Evolutionary conservation across 2,113 vertebrate species (phyloP), one percentile per base, ranked within the genome.

Genomic region (Climacteris rufus): DNA sequence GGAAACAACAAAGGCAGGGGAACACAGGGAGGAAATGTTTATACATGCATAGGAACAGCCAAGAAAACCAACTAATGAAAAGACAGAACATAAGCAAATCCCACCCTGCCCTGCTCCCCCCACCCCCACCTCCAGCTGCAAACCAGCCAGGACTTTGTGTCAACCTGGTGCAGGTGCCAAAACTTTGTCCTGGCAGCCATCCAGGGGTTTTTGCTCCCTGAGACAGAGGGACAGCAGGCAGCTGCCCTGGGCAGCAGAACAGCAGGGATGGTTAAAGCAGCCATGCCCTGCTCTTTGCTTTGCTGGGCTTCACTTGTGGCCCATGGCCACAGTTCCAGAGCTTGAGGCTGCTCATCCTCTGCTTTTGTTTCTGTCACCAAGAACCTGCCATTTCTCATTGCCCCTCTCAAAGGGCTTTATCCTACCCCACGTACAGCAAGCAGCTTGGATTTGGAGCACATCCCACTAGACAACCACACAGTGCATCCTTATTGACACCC

Each of bases 11-110:
- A 90, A 96, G 61, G 80, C 77, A 93, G 6, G 9, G 37, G 45
- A 89, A 87, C 72, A 83, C 64, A 78, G 65, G 72, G 80, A 95
- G 76, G 83, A 96, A 94, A 71, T 89, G 37, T 94, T 96, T 90
- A 75, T 44, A 30, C 28, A 65, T 13, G 49, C 69, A 59, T 7
- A 54, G 61, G 76, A 92, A 68, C 31, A 2, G 87, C 93, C 94
- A 96, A 94, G 83, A 94, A 94, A 93, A 69, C 37, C 47, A 96
- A 68, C 60, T n/a, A 18, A 85, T 33, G 28, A 92, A 80, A 57
- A 71, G 40, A 69, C 65, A 91, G 56, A 90, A 96, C 93, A 90
- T 9, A 92, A 96, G 49, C 69, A 91, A 89, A 79, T 64, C 49
- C 52, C 61, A 69, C 71, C 50, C 82, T 65, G 31, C 53, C 78